Conservation (phyloP, 2,888 invertebrate species). For the Cyclophora punctaria region DNA sequence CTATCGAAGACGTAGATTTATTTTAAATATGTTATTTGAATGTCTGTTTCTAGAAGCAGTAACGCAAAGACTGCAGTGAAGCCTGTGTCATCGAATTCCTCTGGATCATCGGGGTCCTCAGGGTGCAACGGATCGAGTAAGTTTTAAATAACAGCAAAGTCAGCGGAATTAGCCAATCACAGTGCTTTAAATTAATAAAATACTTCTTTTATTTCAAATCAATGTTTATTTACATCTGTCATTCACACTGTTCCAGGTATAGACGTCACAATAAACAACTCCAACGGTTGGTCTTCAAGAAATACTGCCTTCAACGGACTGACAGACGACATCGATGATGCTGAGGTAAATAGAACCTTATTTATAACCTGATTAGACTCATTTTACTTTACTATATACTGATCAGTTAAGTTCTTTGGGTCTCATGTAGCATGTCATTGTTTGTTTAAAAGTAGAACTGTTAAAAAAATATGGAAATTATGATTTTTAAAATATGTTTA, state of each 20-base stretch:
- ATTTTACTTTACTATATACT: not conserved
- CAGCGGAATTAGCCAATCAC: too few relatives aligned
- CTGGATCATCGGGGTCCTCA: constrained; percentile 61
- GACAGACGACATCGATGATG: constrained; percentile 67
- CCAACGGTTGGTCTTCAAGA: constrained; percentile 60
- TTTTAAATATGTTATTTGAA: not conserved
- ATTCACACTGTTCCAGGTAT: constrained; percentile 34
- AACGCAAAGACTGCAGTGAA: constrained; percentile 61
- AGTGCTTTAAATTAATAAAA: too few relatives aligned
- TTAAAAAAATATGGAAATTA: not conserved
- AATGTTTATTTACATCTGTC: too few relatives aligned
- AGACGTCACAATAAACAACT: constrained; percentile 47
- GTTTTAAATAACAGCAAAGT: constrained; percentile 15
- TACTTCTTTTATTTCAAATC: too few relatives aligned
- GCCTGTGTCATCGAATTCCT: constrained; percentile 63
- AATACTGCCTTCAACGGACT: constrained; percentile 66
- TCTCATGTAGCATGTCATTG: constrained; percentile 16
- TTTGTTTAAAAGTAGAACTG: constrained; percentile 1
- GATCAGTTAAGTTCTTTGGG: too few relatives aligned
- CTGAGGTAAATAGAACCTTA: constrained; percentile 49
- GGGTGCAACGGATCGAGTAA: constrained; percentile 64
- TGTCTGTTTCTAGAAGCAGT: constrained; percentile 27
- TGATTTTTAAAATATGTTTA: too few relatives aligned
- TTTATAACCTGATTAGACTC: not conserved
- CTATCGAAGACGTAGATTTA: too few relatives aligned